phyloP scores from a whole-genome alignment of 2,888 invertebrate genomes.

The Stenurella melanura region DNA sequence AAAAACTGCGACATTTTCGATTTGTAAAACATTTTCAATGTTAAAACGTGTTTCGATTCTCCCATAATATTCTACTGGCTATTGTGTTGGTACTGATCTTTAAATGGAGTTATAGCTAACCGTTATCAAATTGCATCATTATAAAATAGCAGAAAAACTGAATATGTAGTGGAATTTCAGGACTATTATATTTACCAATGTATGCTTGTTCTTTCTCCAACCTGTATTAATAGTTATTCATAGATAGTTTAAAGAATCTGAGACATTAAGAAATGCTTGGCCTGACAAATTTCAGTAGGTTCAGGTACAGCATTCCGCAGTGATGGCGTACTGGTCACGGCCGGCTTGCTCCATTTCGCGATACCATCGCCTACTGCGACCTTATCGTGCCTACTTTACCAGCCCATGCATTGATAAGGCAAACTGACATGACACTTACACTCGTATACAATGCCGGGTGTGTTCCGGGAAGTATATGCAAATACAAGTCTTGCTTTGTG shows the following conservation, averaged over 20 bases:
- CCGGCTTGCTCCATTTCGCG: slow-evolving; percentile 19
- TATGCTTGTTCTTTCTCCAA: too few relatives aligned
- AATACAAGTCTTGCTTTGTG: slow-evolving; percentile 12
- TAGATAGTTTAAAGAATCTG: background rate
- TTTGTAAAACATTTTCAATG: too few relatives aligned
- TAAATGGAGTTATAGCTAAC: too few relatives aligned
- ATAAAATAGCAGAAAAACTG: too few relatives aligned
- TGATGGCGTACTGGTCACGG: slow-evolving; percentile 15
- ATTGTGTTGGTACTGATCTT: too few relatives aligned
- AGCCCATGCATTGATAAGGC: slow-evolving; percentile 25
- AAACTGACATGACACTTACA: slow-evolving; percentile 32
- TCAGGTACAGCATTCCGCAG: background rate
- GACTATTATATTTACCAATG: too few relatives aligned
- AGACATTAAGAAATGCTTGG: background rate
- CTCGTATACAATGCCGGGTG: slow-evolving; percentile 18
- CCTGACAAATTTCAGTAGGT: background rate
- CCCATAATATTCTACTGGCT: too few relatives aligned
- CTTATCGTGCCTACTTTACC: slow-evolving; percentile 31
- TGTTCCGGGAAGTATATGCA: slow-evolving; percentile 22
- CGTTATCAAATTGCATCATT: too few relatives aligned
- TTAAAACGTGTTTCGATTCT: too few relatives aligned
- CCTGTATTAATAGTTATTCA: too few relatives aligned
- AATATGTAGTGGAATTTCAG: too few relatives aligned
- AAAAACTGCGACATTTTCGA: too few relatives aligned
- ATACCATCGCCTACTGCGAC: slow-evolving; percentile 17